Evolutionary conservation across 2,113 vertebrate genomes (phyloP).

Genomic region (Campylomormyrus tamandua): DNA sequence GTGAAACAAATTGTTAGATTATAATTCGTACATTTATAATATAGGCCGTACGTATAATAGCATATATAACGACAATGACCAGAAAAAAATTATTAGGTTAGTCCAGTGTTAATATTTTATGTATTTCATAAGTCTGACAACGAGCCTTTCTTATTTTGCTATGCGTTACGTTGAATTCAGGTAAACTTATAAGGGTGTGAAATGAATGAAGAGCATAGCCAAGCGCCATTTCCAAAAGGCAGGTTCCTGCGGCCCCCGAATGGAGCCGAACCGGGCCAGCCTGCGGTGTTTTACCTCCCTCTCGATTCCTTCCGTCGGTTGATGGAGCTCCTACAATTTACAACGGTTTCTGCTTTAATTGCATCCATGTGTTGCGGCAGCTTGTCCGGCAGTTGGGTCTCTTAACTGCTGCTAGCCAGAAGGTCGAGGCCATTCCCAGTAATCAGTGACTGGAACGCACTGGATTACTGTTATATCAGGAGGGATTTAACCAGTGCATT

Average conservation of each 20-base stretch:
- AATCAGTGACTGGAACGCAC: constrained; percentile 39
- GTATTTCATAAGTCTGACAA: neutral
- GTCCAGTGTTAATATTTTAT: neutral
- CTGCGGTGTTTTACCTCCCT: neutral
- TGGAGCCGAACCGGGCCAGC: neutral
- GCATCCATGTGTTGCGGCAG: constrained; percentile 42
- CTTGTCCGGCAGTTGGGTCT: constrained; percentile 29
- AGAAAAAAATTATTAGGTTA: neutral
- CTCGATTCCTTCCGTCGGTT: neutral
- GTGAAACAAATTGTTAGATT: neutral
- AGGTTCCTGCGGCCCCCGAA: neutral
- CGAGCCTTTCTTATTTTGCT: neutral
- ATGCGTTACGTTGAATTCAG: neutral
- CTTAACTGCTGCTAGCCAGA: constrained; percentile 33
- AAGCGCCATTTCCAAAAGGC: neutral
- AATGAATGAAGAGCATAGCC: neutral
- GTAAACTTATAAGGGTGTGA: neutral
- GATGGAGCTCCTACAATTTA: neutral
- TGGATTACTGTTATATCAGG: constrained; percentile 25
- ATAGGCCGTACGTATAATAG: neutral
- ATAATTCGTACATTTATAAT: neutral
- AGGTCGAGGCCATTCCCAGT: constrained; percentile 36
- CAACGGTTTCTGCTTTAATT: constrained; percentile 33
- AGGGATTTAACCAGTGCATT: constrained; percentile 21
- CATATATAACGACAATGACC: neutral